These are phyloP conservation scores for Plutella xylostella DNA, from an alignment of 2,888 invertebrate species.

Conservation along the genomic window DNA sequence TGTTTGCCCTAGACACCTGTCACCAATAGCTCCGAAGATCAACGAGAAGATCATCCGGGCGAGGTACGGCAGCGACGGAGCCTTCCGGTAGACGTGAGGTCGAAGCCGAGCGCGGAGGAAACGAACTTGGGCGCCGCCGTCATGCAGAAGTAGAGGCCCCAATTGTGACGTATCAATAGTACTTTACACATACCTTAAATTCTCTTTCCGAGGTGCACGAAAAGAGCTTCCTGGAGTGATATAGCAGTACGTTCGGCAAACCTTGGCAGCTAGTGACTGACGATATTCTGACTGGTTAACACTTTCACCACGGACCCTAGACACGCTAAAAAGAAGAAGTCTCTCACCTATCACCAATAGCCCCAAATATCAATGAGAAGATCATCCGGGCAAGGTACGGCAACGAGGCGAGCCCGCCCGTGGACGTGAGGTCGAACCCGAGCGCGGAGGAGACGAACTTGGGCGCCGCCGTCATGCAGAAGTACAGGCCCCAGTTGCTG, in stretches of 20 bases:
- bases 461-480: neutral
- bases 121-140: slow-evolving; percentile 82
- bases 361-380: neutral
- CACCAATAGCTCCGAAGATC: slow-evolving; percentile 78
- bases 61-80: slow-evolving; percentile 78
- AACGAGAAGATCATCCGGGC: slow-evolving; percentile 78
- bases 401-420: neutral
- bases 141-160: slow-evolving; percentile 81
- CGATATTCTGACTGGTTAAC: too few species aligned
- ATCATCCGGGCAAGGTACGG: neutral
- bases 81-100: slow-evolving; percentile 77
- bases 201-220: too few species aligned
- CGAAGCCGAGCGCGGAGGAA: slow-evolving; percentile 78
- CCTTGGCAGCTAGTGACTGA: too few species aligned
- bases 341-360: neutral
- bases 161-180: too few species aligned
- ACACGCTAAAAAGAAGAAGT: too few species aligned
- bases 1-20: slow-evolving; percentile 59
- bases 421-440: neutral
- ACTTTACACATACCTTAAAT: too few species aligned
- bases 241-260: too few species aligned
- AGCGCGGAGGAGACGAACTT: neutral
- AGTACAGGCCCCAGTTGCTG: slow-evolving; percentile 49
- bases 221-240: too few species aligned
- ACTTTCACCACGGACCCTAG: too few species aligned